Evolutionary conservation across 2,113 vertebrate genomes (phyloP).

Genomic region (Mormyrus lacerda): DNA sequence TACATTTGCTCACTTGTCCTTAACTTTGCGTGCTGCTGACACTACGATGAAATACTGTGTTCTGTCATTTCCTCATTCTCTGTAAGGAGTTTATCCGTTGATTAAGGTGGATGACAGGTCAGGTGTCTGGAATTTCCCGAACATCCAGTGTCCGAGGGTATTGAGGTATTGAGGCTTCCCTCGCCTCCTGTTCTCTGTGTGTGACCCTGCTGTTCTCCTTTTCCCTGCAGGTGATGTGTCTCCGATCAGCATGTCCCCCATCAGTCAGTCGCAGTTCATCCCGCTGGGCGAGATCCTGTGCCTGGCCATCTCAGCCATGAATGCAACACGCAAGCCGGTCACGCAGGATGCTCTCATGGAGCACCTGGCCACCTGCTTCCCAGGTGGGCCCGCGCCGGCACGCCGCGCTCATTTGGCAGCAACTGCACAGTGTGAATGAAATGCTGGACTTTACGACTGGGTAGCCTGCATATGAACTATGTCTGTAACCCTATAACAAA

Average conservation of each 20-base stretch:
- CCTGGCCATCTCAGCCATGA: slow-evolving; percentile 97
- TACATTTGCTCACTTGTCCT: background rate
- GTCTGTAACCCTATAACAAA: background rate
- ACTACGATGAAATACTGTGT: background rate
- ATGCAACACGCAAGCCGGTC: slow-evolving; percentile 91
- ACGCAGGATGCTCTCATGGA: slow-evolving; percentile 95
- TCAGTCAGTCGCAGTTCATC: slow-evolving; percentile 98
- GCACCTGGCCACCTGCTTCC: slow-evolving; percentile 93
- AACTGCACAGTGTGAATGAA: background rate
- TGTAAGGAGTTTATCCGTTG: background rate
- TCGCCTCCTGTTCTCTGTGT: background rate
- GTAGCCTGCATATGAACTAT: background rate
- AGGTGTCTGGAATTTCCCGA: background rate
- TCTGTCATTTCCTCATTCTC: background rate
- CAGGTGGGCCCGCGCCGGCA: slow-evolving; percentile 68
- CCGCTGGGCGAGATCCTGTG: slow-evolving; percentile 96
- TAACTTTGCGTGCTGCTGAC: background rate
- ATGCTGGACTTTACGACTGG: background rate
- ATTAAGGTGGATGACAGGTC: background rate
- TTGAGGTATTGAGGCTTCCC: background rate
- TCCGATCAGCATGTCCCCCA: slow-evolving; percentile 98
- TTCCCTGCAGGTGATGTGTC: slow-evolving; percentile 90
- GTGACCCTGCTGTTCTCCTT: slow-evolving; percentile 29
- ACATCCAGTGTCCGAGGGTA: background rate
- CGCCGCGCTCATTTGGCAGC: background rate